Evolutionary conservation across 2,888 invertebrate species (phyloP).

Genomic region (Nephrotoma appendiculata): DNA sequence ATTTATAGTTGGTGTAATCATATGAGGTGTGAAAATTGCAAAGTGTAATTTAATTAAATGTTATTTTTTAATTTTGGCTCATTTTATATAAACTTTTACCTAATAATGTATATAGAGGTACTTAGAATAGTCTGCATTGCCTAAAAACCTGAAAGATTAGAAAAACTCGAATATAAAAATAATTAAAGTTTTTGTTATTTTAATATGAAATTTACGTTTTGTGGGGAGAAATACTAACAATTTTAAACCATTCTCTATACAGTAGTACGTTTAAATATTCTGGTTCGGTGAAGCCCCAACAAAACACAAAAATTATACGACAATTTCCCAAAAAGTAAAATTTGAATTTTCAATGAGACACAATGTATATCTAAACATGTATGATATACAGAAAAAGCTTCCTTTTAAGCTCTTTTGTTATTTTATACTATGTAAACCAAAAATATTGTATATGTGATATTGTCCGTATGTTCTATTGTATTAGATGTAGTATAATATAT

Average conservation of each 20-base stretch:
- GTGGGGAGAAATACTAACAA: not conserved
- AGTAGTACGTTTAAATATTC: not conserved
- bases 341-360: not conserved
- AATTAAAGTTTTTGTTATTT: not conserved
- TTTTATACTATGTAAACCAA: too few relatives aligned
- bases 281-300: not conserved
- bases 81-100: not conserved
- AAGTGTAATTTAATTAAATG: not conserved
- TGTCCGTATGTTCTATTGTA: not conserved
- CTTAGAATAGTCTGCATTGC: not conserved
- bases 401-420: too few relatives aligned
- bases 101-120: not conserved
- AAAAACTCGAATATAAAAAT: not conserved
- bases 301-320: not conserved
- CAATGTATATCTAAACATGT: not conserved
- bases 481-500: not conserved
- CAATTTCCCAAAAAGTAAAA: not conserved
- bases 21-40: not conserved
- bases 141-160: not conserved
- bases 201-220: not conserved
- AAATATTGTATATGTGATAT: not conserved
- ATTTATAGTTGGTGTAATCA: too few relatives aligned
- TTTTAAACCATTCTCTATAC: not conserved
- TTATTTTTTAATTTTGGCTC: not conserved
- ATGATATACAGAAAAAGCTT: too few relatives aligned